Conservation (phyloP, 2,113 vertebrate species). For the Oxyruncus cristatus region DNA sequence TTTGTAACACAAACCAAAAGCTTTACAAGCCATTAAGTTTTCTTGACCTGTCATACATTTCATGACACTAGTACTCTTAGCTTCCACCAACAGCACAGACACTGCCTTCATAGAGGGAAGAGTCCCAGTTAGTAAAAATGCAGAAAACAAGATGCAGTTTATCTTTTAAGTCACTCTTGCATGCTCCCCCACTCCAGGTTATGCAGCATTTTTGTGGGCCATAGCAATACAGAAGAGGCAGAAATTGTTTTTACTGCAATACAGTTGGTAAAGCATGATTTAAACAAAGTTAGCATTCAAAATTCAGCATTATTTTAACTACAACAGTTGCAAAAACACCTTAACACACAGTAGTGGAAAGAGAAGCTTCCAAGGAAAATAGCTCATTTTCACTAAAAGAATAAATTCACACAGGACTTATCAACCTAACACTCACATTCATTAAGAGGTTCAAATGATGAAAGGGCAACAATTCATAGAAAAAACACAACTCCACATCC, state of each 20-base stretch:
- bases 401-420: neutral
- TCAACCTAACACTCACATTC: neutral
- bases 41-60: neutral
- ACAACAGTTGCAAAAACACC: neutral
- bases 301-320: neutral
- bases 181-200: neutral
- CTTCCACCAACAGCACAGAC: neutral
- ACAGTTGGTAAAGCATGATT: neutral
- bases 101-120: neutral
- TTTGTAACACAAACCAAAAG: neutral
- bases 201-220: neutral
- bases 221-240: neutral
- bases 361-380: neutral
- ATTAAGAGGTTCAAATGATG: neutral
- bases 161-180: neutral
- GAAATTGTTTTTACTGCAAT: neutral
- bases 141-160: neutral
- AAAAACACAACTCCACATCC: neutral
- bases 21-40: neutral
- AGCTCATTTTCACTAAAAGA: neutral
- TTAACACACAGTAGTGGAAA: neutral
- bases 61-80: neutral
- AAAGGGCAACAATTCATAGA: neutral
- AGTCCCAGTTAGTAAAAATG: neutral
- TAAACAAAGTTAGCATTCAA: neutral